These are phyloP conservation scores for Pteromalus puparum DNA, from an alignment of 1,140 invertebrate species.

Conservation along the genomic window DNA sequence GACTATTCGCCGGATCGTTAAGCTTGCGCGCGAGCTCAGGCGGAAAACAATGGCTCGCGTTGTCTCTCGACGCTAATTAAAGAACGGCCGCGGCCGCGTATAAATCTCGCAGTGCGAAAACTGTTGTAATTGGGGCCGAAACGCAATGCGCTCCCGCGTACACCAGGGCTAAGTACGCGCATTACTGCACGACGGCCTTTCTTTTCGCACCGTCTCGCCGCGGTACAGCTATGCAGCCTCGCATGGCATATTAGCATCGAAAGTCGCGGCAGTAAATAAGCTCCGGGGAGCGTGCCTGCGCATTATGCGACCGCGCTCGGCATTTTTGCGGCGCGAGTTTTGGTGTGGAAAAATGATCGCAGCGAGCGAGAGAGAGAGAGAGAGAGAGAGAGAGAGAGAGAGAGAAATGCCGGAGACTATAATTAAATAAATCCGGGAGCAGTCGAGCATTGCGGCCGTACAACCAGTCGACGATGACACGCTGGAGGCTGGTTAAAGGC, in stretches of 20 bases:
- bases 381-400: neutral
- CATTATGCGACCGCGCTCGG: slow-evolving; percentile 28
- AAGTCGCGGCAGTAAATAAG: slow-evolving; percentile 12
- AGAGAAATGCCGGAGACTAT: slow-evolving; percentile 57
- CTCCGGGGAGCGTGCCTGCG: neutral
- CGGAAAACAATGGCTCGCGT: slow-evolving; percentile 12
- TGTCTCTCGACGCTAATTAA: slow-evolving; percentile 28
- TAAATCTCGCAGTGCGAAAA: slow-evolving; percentile 57
- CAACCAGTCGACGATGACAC: slow-evolving; percentile 59
- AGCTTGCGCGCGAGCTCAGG: no score
- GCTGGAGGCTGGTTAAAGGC: slow-evolving; percentile 59
- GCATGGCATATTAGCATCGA: slow-evolving; percentile 53
- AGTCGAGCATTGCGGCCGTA: slow-evolving; percentile 60
- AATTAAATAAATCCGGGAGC: slow-evolving; percentile 73
- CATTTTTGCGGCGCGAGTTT: neutral
- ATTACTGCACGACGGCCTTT: neutral
- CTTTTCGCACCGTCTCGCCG: neutral
- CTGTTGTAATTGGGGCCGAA: slow-evolving; percentile 52
- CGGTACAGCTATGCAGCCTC: neutral
- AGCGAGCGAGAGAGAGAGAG: slow-evolving; percentile 21
- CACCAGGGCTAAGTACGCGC: neutral
- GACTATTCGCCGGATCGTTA: neutral
- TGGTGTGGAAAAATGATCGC: neutral
- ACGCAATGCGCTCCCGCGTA: neutral
- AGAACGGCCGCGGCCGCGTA: slow-evolving; percentile 49